These are phyloP conservation scores for Podabrus alpinus DNA, from an alignment of 2,888 invertebrate species.

Conservation along the genomic window DNA sequence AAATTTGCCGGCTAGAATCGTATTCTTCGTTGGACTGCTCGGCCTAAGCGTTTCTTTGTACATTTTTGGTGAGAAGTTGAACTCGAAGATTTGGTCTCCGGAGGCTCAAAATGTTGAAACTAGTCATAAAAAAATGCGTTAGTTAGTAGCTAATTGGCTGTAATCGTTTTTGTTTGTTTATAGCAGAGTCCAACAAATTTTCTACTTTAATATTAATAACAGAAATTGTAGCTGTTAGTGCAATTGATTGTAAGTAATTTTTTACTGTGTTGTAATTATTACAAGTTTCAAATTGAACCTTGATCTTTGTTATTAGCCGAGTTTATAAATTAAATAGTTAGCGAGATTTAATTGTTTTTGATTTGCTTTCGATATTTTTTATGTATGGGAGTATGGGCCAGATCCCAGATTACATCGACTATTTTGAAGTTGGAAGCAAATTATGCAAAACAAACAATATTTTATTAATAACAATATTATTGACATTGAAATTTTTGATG, in stretches of 20 bases:
- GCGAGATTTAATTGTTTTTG: not conserved
- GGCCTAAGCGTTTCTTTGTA: constrained; percentile 67
- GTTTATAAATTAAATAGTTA: not conserved
- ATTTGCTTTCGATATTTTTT: not conserved
- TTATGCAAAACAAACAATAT: no score
- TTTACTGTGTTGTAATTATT: not conserved
- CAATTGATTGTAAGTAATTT: not conserved
- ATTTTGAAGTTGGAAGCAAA: not conserved
- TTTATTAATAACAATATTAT: no score
- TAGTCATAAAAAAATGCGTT: not conserved
- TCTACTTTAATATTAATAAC: not conserved
- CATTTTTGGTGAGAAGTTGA: constrained; percentile 67
- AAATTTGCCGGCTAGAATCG: constrained; percentile 69
- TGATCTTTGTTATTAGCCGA: not conserved
- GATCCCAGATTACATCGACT: no score
- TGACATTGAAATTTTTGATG: no score
- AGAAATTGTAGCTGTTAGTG: not conserved
- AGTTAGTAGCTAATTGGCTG: not conserved
- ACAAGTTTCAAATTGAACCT: not conserved
- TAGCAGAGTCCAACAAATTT: not conserved
- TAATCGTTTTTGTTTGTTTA: not conserved
- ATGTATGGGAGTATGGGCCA: no score
- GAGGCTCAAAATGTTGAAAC: not conserved
- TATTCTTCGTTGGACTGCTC: constrained; percentile 73
- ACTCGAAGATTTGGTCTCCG: constrained; percentile 24